These are phyloP conservation scores for Fringilla coelebs DNA, from an alignment of 2,797 vertebrate species.

Conservation along the genomic window DNA sequence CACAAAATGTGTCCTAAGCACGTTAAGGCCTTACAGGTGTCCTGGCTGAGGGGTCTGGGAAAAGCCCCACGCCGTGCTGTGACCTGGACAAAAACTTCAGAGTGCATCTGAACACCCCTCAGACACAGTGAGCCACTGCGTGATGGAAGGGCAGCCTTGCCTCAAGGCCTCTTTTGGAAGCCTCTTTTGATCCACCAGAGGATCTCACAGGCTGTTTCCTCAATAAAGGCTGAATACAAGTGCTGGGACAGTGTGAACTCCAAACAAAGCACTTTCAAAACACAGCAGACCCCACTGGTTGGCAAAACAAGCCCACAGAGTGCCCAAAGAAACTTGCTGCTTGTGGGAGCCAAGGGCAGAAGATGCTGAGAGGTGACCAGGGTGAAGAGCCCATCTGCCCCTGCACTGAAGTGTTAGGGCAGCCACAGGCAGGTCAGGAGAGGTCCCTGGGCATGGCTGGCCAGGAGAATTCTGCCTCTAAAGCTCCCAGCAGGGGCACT, in stretches of 20 bases:
- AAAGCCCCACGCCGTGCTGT: rapidly evolving
- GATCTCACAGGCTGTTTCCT: too few relatives aligned
- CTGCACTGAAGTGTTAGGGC: neutral
- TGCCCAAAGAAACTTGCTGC: too few relatives aligned
- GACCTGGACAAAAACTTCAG: neutral
- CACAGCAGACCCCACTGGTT: too few relatives aligned
- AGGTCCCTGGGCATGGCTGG: neutral
- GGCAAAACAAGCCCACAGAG: too few relatives aligned
- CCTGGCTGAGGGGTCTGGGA: neutral
- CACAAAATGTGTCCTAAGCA: neutral
- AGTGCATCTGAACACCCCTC: neutral
- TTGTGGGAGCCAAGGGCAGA: neutral
- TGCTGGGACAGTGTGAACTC: too few relatives aligned
- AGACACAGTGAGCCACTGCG: neutral
- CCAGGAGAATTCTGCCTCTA: neutral
- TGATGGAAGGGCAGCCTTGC: neutral
- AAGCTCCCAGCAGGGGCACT: neutral
- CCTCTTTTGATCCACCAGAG: too few relatives aligned
- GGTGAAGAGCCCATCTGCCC: neutral
- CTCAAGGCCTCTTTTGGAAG: neutral
- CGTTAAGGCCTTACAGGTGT: rapidly evolving
- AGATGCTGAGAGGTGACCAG: neutral
- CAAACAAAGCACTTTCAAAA: too few relatives aligned
- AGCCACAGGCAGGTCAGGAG: neutral
- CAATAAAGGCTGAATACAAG: too few relatives aligned